A percentile compares a stretch with the other conserved stretches of the same genome.
Evolutionary conservation across 2,888 invertebrate species (phyloP).

Genomic region (Parnassius apollo): DNA sequence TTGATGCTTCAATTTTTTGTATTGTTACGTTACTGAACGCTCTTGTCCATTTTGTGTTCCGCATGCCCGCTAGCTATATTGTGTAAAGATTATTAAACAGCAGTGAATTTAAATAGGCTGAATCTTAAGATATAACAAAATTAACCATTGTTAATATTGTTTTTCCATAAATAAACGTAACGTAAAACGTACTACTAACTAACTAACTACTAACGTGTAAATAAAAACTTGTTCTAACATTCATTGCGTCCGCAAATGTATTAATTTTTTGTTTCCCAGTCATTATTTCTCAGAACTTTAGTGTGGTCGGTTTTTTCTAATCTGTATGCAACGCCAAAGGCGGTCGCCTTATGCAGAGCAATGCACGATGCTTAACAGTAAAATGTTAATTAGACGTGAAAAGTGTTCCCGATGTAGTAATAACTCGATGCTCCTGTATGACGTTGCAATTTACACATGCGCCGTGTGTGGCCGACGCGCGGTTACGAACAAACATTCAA

Average conservation of each 20-base stretch:
- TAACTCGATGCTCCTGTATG: constrained; percentile 9
- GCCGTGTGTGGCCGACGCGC: not conserved
- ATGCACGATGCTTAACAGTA: constrained; percentile 38
- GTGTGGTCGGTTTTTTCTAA: constrained; percentile 1
- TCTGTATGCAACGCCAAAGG: constrained; percentile 11
- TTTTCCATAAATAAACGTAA: no score
- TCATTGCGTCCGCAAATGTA: not conserved
- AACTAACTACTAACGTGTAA: no score
- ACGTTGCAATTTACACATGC: not conserved
- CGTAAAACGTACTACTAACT: no score
- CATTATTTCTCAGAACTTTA: not conserved
- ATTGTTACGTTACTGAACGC: no score
- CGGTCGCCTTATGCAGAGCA: constrained; percentile 1
- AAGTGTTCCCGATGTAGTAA: constrained; percentile 37
- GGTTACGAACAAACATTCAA: not conserved
- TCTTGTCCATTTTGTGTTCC: no score
- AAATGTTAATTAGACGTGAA: constrained; percentile 51
- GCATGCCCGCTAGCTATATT: no score
- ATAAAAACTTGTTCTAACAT: no score
- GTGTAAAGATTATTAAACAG: no score
- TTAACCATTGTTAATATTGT: no score
- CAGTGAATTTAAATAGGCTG: no score
- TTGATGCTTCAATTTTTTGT: no score
- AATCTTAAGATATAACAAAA: no score
- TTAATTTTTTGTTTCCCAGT: not conserved